Evolutionary conservation across 2,797 vertebrate genomes (phyloP), one percentile per base, ranked within the genome.

Genomic region (Leptodactylus fallax): DNA sequence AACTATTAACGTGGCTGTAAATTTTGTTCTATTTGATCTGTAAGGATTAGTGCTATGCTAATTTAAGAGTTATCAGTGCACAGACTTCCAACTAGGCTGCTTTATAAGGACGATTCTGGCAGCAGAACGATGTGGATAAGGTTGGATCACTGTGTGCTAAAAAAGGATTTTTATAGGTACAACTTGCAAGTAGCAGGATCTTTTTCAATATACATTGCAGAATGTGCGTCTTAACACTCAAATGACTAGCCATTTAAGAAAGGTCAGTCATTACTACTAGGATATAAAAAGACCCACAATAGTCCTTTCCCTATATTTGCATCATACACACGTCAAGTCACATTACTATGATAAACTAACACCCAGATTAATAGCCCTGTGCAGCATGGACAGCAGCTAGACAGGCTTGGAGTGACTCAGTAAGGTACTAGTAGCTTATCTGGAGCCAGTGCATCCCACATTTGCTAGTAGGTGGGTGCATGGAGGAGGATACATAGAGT

Each of bases 91-190:
- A 36, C 78, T 21, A 45, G 55, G 45, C 67, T 85, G 58, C 1
- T 85, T 85, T 65, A 78, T 85, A n/a, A 78, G 84, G 13, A 9
- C 3, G 14, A 77, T 51, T 36, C 47, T 77, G 83, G 84, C 84
- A 53, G n/a, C 56, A 53, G 25, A 78, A 55, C 6, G 36, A 14
- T 8, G 60, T 9, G 25, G 45, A n/a, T 12, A 21, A 53, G 23
- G 61, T 23, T n/a, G 8, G 60, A 78, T 78, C 72, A 85, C 51
- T 51, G 60, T 60, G 83, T 78, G 74, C 47, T 79, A 79, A 67
- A 78, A 65, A 55, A 47, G 27, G 8, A 49, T 85, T 76, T 85
- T 85, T 85, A 85, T 61, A 78, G 67, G 74, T 58, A 78, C 58
- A 78, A 47, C 49, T 58, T 56, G 69, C 9, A 23, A 76, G 36